Evolutionary conservation across 1,140 invertebrate species (phyloP).

Genomic region (Polyergus mexicanus): DNA sequence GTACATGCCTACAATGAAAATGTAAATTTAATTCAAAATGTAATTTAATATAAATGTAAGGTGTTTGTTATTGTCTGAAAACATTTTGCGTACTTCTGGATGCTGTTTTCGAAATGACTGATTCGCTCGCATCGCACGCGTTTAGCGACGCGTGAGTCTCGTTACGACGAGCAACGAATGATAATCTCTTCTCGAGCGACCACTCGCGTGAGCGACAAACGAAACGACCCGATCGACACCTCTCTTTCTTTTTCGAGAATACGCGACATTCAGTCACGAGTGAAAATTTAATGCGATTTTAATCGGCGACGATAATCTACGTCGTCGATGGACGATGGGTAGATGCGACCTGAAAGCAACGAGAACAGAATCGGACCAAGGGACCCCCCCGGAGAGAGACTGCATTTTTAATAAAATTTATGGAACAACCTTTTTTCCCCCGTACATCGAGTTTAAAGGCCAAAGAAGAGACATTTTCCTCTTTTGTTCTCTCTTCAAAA

Average conservation of each 20-base stretch:
- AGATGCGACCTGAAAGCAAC: constrained; percentile 13
- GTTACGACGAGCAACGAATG: constrained; percentile 8
- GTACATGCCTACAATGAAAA: not conserved
- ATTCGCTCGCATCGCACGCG: not conserved
- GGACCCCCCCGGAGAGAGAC: not conserved
- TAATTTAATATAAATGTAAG: no score
- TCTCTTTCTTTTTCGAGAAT: constrained; percentile 38
- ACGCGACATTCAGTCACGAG: constrained; percentile 25
- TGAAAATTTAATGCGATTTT: constrained; percentile 63
- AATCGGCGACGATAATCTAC: constrained; percentile 49
- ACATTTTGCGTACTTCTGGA: not conserved
- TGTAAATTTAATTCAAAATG: constrained; percentile 10
- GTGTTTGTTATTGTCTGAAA: not conserved
- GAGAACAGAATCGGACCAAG: constrained; percentile 25
- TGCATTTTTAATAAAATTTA: constrained; percentile 17
- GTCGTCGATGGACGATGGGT: constrained; percentile 7
- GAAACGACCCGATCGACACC: not conserved
- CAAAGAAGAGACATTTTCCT: not conserved
- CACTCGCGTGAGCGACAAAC: constrained; percentile 22
- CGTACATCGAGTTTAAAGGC: not conserved
- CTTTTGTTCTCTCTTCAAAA: not conserved
- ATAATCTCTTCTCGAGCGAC: constrained; percentile 24
- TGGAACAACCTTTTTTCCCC: not conserved
- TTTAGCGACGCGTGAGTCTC: constrained; percentile 8
- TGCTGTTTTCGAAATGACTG: not conserved